Conservation (phyloP, 2,113 vertebrate genomes). For the Scopus umbretta region DNA sequence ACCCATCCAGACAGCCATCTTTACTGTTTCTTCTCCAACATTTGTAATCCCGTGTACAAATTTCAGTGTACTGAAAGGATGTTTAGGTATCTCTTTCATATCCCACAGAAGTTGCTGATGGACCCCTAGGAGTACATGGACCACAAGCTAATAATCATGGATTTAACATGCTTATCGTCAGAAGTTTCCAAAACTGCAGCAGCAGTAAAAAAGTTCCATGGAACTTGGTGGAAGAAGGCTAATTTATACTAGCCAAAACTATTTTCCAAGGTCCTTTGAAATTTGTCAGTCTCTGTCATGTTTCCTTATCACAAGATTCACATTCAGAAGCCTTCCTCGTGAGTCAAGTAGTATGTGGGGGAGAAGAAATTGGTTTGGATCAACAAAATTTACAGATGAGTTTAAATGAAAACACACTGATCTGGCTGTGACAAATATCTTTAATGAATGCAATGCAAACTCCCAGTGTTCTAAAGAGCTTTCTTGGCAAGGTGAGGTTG, state of each 20-base stretch:
- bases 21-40: not conserved
- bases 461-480: constrained; percentile 15
- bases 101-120: not conserved
- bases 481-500: constrained; percentile 45
- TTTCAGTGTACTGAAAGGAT: not conserved
- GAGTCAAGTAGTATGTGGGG: not conserved
- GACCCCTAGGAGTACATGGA: not conserved
- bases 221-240: not conserved
- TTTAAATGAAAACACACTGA: not conserved
- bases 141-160: not conserved
- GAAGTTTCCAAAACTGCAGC: not conserved
- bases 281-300: not conserved
- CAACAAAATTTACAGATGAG: not conserved
- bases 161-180: not conserved
- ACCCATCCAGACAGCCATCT: not conserved
- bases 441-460: not conserved
- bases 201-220: not conserved
- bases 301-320: not conserved
- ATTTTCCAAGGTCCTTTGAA: not conserved
- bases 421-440: not conserved
- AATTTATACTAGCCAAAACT: not conserved
- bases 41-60: not conserved
- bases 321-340: not conserved
- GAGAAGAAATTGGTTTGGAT: not conserved
- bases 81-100: not conserved